These are phyloP conservation scores for Brachionus asplanchnoidis DNA, from an alignment of 1,140 invertebrate genomes.

Conservation along the genomic window DNA sequence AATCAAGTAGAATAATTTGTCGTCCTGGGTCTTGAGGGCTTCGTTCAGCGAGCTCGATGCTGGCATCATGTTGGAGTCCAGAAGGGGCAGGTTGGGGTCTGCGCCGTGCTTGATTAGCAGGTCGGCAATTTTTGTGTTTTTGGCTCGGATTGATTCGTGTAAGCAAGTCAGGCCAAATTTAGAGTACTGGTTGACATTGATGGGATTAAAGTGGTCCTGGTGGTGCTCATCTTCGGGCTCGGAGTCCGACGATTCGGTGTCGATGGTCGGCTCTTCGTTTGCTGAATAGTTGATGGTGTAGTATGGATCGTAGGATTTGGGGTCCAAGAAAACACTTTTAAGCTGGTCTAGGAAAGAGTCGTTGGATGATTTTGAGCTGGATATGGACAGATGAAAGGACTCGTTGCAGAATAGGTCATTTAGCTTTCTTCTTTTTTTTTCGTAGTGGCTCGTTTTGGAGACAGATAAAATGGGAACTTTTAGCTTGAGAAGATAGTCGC, in stretches of 20 bases:
- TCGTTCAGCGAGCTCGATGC: background rate
- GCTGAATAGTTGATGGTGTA: background rate
- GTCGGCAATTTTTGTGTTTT: conserved; percentile 2
- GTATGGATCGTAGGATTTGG: conserved; percentile 21
- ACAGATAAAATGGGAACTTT: background rate
- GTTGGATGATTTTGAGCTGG: conserved; percentile 24
- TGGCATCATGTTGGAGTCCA: background rate
- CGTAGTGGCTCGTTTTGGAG: background rate
- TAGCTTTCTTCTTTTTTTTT: background rate
- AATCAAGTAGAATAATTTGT: conserved; percentile 10
- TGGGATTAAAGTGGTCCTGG: background rate
- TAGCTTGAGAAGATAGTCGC: conserved; percentile 45
- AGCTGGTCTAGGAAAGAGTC: conserved; percentile 30
- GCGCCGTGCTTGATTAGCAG: conserved; percentile 21
- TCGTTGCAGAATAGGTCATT: background rate
- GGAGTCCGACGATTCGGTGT: background rate
- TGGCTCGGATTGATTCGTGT: conserved; percentile 18
- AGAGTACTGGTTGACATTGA: conserved; percentile 27
- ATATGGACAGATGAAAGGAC: background rate
- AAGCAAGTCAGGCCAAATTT: conserved; percentile 34
- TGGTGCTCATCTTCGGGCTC: background rate
- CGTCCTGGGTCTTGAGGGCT: conserved; percentile 18
- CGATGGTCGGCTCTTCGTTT: background rate
- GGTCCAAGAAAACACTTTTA: conserved; percentile 26
- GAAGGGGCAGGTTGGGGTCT: background rate